Base-by-base conservation (phyloP, 2,888 invertebrate genomes). In the Synergus gifuensis region DNA sequence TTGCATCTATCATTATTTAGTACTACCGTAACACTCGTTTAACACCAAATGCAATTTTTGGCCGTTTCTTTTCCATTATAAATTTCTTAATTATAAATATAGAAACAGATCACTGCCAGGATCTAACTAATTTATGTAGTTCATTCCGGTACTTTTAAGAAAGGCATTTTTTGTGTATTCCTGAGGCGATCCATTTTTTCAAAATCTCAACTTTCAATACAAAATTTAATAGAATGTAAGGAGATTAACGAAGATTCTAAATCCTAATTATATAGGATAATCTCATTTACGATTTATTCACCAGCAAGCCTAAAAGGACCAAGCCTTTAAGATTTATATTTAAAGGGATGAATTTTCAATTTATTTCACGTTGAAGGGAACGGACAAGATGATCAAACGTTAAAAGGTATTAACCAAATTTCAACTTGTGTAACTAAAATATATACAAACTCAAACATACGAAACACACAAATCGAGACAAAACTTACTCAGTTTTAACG, bases 1-100 rank as follows among this genome's bases (percentile, higher is more conserved):
- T 64, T 82, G 44, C 77, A 83, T 84, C 78, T 81, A 83, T 81
- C 82, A 85, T 84, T 86, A 84, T 79, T 76, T 76, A 64, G 49
- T 78, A 5, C 69, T 73, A 36, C 36, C 49, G 49, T 49, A 54
- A 49, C 73, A 73, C 73, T 73, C 73, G 54, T 73, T 73, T 73
- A 73, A 73, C 73, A 73, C 54, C 36, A 73, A 54, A 73, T 49
- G 36, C 28, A 54, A 73, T 8, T 73, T 54, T 73, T 73, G 54
- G 36, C 54, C 49, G 73, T 54, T 36, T 54, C 28, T 73, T 36
- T 73, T 36, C 40, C 1, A 5, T 28, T 14, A 16, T 46, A 69
- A 46, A 46, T 46, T 36, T 36, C 36, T 16, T 36, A 36, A n/a
- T 69, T 16, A 36, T 36, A 11, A 18, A 22, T 16, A 64, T n/a